Base-by-base conservation (phyloP, 2,113 vertebrate genomes). In the Meleagris gallopavo region DNA sequence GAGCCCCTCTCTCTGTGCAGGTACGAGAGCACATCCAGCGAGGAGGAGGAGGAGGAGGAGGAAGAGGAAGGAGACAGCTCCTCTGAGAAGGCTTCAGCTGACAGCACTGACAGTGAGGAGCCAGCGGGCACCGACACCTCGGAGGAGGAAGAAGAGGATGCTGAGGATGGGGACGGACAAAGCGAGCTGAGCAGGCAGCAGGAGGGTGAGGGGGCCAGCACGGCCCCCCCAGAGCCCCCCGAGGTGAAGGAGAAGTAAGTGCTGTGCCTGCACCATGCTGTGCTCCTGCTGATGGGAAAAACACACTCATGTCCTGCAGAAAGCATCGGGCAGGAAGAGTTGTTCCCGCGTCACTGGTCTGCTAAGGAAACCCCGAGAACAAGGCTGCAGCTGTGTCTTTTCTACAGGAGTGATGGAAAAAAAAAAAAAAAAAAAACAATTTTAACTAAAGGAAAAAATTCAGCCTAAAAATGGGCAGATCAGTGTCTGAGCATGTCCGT, bases 11-110 rank as follows among this genome's bases (percentile, higher is more conserved):
- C 38, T 91, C 72, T 4, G 1, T 61, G 55, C 96, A 99, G 99
- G 96, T 99, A 99, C 4, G 99, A 99, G 96, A 99, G 98, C 70
- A 99, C 98, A 0, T 99, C 99, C 58, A 99, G 99, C 6, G 99
- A 99, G 90, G 98, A 98, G 92, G 46, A 46, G 43, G 99, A 99
- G 90, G 98, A 98, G 2, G 97, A 97, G 10, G 92, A 92, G 41
- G 89, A 93, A 4, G 96, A 94, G 1, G 98, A 98, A 2, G 98
- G 83, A 15, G 96, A 96, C 43, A 98, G 98, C 92, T 98, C 98
- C 20, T 98, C 98, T 2, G 98, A 96, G 73, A 94, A 94, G 84
- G 89, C 58, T 60, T 97, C 97, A 0, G 97, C 97, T 0, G 97
- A 98, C 95, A 98, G 98, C 96, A 98, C 98, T 0, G 98, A 98